Evolutionary conservation across 2,113 vertebrate genomes (phyloP).

Genomic region (Leuciscus idus): DNA sequence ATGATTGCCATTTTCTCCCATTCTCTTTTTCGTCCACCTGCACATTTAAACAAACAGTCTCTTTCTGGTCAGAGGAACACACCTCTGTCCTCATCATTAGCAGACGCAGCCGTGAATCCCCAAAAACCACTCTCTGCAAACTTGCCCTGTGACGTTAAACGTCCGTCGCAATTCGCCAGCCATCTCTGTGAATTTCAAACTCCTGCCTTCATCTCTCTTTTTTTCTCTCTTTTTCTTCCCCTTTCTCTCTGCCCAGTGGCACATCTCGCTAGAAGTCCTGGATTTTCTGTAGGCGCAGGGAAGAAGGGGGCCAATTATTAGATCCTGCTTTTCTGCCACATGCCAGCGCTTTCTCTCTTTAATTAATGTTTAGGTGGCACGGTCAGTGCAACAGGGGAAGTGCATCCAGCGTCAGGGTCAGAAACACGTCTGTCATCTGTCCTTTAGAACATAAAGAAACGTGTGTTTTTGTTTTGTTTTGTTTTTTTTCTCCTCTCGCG

Average conservation of each 20-base stretch:
- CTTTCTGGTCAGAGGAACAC: constrained; percentile 36
- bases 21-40: constrained; percentile 6
- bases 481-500: constrained; percentile 70
- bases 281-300: constrained; percentile 79
- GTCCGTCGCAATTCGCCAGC: constrained; percentile 68
- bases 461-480: constrained; percentile 75
- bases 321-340: constrained; percentile 91
- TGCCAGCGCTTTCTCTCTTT: constrained; percentile 92
- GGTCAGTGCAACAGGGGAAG: constrained; percentile 94
- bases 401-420: constrained; percentile 89
- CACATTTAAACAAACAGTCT: constrained; percentile 41
- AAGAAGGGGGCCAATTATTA: constrained; percentile 97
- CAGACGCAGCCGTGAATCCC: constrained; percentile 67
- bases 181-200: constrained; percentile 64
- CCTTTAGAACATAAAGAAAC: constrained; percentile 83
- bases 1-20: constrained; percentile 16
- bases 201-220: constrained; percentile 84
- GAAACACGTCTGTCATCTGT: constrained; percentile 83
- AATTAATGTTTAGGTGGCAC: constrained; percentile 94
- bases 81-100: constrained; percentile 68
- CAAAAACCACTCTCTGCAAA: constrained; percentile 63
- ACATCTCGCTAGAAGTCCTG: constrained; percentile 75
- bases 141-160: constrained; percentile 66
- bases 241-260: constrained; percentile 92
- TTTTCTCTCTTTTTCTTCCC: constrained; percentile 71